A percentile compares a stretch with the other conserved stretches of the same genome.
Evolutionary conservation across 2,797 vertebrate genomes (phyloP).

Genomic region (Lophius americanus): DNA sequence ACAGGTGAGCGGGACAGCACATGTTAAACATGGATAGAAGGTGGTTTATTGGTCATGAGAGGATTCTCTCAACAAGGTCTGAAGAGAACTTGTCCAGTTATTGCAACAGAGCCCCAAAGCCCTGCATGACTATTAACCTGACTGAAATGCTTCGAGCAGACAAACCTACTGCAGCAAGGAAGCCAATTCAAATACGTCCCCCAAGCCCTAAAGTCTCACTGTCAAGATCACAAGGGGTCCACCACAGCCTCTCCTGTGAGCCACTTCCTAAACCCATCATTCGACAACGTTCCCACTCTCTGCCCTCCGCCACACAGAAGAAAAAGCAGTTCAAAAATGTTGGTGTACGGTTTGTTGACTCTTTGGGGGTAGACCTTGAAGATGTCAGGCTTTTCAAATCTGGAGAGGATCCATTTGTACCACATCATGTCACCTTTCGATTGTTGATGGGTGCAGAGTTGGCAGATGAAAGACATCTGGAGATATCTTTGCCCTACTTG

Average conservation of each 20-base stretch:
- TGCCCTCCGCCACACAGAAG: conserved; percentile 86
- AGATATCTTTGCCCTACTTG: conserved; percentile 87
- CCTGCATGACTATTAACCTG: conserved; percentile 77
- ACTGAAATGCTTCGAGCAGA: conserved; percentile 67
- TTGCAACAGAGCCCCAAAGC: conserved; percentile 71
- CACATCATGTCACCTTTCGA: conserved; percentile 91
- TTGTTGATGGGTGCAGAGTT: conserved; percentile 91
- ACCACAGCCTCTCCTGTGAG: conserved; percentile 79
- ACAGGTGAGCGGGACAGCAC: conserved; percentile 50
- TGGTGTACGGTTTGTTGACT: conserved; percentile 93
- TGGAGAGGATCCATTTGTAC: conserved; percentile 90
- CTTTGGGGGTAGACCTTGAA: conserved; percentile 91
- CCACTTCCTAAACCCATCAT: conserved; percentile 89
- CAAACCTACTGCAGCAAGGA: conserved; percentile 25
- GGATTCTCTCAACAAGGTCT: conserved; percentile 59
- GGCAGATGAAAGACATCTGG: conserved; percentile 82
- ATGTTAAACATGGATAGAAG: conserved; percentile 61
- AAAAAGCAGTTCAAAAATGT: conserved; percentile 74
- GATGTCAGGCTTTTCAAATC: conserved; percentile 89
- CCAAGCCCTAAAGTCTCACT: conserved; percentile 47
- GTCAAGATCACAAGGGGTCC: conserved; percentile 17
- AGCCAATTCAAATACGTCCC: conserved; percentile 69
- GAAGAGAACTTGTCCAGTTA: conserved; percentile 54
- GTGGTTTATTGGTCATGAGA: conserved; percentile 76
- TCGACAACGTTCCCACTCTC: conserved; percentile 84